These are phyloP conservation scores for Cyprinella venusta DNA, from an alignment of 2,797 vertebrate species.

Conservation along the genomic window DNA sequence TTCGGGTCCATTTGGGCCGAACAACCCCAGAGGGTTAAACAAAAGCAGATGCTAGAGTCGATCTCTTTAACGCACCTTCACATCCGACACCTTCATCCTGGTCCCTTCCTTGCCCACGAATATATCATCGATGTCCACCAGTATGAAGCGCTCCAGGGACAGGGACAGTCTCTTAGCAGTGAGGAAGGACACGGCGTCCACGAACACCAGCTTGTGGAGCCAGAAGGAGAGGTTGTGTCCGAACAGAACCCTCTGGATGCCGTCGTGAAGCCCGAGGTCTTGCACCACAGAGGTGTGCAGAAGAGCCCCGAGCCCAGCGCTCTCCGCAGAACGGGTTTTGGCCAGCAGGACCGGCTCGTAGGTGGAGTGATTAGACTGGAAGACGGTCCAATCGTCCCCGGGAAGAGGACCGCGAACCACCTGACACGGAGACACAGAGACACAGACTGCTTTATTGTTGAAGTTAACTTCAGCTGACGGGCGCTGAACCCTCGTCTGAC, in stretches of 20 bases:
- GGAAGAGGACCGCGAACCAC: slow-evolving; percentile 83
- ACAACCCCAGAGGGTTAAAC: too few relatives aligned
- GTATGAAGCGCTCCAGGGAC: slow-evolving; percentile 91
- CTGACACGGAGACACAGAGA: slow-evolving; percentile 1
- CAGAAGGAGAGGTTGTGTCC: slow-evolving; percentile 97
- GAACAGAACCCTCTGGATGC: slow-evolving; percentile 95
- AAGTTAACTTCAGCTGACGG: background rate
- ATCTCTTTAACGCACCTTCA: slow-evolving; percentile 82
- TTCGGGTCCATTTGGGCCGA: too few relatives aligned
- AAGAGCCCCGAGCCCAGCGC: slow-evolving; percentile 81
- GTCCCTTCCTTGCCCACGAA: slow-evolving; percentile 98
- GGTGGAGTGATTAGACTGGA: slow-evolving; percentile 97
- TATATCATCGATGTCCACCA: slow-evolving; percentile 97
- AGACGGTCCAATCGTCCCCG: slow-evolving; percentile 96
- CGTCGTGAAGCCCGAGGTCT: slow-evolving; percentile 95
- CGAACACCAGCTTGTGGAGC: slow-evolving; percentile 95
- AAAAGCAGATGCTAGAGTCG: background rate
- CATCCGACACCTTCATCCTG: slow-evolving; percentile 95
- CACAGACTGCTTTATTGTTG: background rate
- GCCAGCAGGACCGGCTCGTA: slow-evolving; percentile 93
- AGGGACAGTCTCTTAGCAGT: slow-evolving; percentile 92
- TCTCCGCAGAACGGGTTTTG: slow-evolving; percentile 92
- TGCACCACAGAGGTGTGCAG: slow-evolving; percentile 95
- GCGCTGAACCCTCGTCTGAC: slow-evolving; percentile 62
- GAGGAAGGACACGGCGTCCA: slow-evolving; percentile 93